Evolutionary conservation across 2,797 vertebrate species (phyloP).

Genomic region (Catharus ustulatus): DNA sequence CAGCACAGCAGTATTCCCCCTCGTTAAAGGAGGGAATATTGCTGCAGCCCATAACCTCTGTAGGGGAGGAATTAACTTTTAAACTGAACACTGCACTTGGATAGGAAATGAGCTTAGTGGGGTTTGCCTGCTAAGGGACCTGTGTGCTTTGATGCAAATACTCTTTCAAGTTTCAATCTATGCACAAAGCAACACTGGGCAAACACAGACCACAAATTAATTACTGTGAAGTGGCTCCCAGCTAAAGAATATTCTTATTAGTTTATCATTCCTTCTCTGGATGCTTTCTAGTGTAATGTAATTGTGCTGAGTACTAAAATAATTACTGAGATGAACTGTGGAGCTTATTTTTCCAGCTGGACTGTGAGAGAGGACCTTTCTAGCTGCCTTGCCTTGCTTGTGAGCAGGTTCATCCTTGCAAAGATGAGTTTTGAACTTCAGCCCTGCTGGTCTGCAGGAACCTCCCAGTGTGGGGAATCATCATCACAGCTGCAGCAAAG

Average conservation of each 20-base stretch:
- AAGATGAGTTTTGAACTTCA: neutral
- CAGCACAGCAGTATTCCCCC: slow-evolving; percentile 31
- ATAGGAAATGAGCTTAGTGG: slow-evolving; percentile 58
- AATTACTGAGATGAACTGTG: neutral
- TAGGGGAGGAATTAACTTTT: slow-evolving; percentile 50
- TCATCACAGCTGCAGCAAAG: neutral
- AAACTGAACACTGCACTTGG: slow-evolving; percentile 8
- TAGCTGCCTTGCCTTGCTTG: neutral
- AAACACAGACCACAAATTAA: neutral
- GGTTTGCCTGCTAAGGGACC: neutral
- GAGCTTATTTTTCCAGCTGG: neutral
- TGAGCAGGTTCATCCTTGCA: neutral
- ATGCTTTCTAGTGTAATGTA: neutral
- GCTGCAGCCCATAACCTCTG: slow-evolving; percentile 12
- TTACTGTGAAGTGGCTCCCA: neutral
- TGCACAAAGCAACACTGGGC: neutral
- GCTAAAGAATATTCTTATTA: neutral
- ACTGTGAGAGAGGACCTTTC: neutral
- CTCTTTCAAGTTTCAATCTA: neutral
- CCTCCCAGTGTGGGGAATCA: neutral
- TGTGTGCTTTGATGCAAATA: neutral
- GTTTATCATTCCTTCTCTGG: neutral
- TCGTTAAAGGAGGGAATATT: slow-evolving; percentile 37
- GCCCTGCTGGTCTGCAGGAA: neutral
- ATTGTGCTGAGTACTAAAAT: neutral